Percentiles rank a stretch among this genome's conserved stretches.
Evolutionary conservation across 2,113 vertebrate species (phyloP).

Genomic region (Microcebus lehilahytsara): DNA sequence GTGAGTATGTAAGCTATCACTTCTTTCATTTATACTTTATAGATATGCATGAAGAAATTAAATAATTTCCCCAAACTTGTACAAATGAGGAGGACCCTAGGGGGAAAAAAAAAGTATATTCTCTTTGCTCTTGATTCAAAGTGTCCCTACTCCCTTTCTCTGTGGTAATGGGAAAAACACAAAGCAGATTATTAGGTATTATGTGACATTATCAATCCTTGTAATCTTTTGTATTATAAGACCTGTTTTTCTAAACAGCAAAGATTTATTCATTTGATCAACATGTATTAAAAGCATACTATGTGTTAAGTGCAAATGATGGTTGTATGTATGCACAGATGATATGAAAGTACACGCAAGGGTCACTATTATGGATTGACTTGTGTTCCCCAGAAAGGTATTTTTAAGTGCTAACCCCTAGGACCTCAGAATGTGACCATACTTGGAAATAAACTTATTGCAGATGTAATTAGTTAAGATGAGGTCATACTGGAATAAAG

Average conservation of each 20-base stretch:
- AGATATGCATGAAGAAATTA: conserved; percentile 50
- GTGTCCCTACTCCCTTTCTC: not conserved
- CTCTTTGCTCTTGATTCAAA: conserved; percentile 3
- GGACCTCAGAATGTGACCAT: not conserved
- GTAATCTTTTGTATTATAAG: not conserved
- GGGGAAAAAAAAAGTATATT: conserved; percentile 2
- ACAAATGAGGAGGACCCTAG: not conserved
- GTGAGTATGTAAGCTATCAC: not conserved
- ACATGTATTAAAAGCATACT: not conserved
- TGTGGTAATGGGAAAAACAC: not conserved
- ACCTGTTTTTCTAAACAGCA: not conserved
- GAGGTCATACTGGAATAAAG: not conserved
- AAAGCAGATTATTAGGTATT: not conserved
- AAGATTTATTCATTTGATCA: conserved; percentile 9
- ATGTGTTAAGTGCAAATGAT: not conserved
- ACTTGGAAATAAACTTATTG: not conserved
- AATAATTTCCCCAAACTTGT: conserved; percentile 17
- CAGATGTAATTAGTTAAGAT: not conserved
- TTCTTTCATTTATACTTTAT: conserved; percentile 44
- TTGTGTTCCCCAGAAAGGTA: not conserved
- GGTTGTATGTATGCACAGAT: not conserved
- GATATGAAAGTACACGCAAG: not conserved
- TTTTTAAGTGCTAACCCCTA: not conserved
- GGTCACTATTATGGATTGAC: not conserved
- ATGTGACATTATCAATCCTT: not conserved